phyloP scores from a whole-genome alignment of 2,113 vertebrate species.

The Psephotus haematonotus region DNA sequence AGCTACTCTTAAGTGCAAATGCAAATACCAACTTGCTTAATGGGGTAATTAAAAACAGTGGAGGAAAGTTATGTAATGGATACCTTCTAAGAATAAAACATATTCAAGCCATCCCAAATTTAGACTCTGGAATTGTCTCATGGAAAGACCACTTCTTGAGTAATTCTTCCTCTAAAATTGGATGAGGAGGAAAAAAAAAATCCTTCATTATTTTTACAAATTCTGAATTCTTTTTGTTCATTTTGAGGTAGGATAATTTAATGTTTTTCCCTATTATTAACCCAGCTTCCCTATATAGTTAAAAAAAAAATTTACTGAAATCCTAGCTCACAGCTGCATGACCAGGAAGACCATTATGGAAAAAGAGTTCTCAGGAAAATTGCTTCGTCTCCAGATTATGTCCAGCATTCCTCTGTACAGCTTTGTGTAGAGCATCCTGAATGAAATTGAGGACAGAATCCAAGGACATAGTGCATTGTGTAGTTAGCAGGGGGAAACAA shows the following conservation, averaged over 20 bases:
- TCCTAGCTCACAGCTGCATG: not conserved
- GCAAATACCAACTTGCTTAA: slow-evolving; percentile 43
- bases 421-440: not conserved
- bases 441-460: not conserved
- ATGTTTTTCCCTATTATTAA: not conserved
- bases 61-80: not conserved
- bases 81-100: not conserved
- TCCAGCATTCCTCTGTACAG: not conserved
- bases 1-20: slow-evolving; percentile 30
- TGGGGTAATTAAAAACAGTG: slow-evolving; percentile 34
- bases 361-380: not conserved
- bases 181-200: not conserved
- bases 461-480: not conserved
- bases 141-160: not conserved
- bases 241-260: not conserved
- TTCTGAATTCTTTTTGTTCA: not conserved
- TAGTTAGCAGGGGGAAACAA: not conserved
- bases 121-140: not conserved
- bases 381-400: not conserved
- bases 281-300: not conserved
- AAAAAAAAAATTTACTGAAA: not conserved
- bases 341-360: not conserved
- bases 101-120: not conserved
- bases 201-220: not conserved
- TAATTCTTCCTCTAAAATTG: not conserved